Base-by-base conservation (phyloP, 2,888 invertebrate species). In the Cordylochernes scorpioides region DNA sequence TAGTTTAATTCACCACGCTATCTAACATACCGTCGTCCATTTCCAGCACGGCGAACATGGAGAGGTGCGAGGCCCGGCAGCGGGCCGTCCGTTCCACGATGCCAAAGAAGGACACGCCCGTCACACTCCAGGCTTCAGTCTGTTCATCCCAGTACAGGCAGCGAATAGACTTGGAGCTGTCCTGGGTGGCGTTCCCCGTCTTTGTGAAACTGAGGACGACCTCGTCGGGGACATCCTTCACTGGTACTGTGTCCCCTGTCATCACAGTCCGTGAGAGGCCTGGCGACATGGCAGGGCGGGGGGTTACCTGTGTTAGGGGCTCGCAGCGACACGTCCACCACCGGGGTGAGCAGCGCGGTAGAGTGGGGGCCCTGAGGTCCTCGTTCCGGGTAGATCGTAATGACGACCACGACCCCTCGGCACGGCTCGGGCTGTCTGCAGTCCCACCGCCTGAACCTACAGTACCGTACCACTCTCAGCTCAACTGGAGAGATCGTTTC, bases 121-220 rank as follows among this genome's bases (percentile, higher is more conserved):
- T 37, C 7, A 18, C 13, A 4, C 15, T 24, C 42, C 42, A 42
- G 3, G 28, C 27, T 10, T 34, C 26, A 9, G n/a, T 13, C 1
- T 14, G n/a, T 4, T 31, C 35, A 29, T 39, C 35, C 30, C 33
- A 42, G 21, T 31, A 40, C 15, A 33, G 28, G 10, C 42, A 42
- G n/a, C 28, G 33, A 19, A 31, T 34, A n/a, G 22, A 15, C 1
- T 29, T 17, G 24, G 31, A 24, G 24, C 24, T 30, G 7, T 24
- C 27, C 22, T 28, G 22, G 8, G 30, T 25, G 9, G 9, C 7
- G 22, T 32, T 35, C 9, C 21, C 24, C n/a, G 9, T 18, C 17
- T 33, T 31, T 15, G 30, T 28, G 12, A 35, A 8, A 10, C 31
- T 24, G n/a, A n/a, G n/a, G n/a, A n/a, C n/a, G n/a, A n/a, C n/a